Evolutionary conservation across 30 jellyfish, hydroid and myxozoan genomes (phyloP).

Genomic region (Nemopilema nomurai): DNA sequence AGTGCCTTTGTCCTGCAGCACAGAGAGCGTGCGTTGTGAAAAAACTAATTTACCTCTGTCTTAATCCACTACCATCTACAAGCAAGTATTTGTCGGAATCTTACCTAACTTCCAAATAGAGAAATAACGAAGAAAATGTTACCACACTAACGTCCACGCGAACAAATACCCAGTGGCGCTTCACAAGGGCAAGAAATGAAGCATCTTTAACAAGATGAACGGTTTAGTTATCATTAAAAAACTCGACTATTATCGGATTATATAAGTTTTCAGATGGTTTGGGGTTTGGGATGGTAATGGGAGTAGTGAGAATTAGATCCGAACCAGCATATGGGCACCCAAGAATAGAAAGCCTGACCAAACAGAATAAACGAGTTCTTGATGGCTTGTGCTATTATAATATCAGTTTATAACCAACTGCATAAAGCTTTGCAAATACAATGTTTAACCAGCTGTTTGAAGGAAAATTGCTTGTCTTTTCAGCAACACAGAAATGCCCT

Average conservation of each 20-base stretch:
- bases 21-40: no score
- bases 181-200: background rate
- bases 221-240: background rate
- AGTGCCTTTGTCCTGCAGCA: no score
- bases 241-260: no score
- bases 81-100: no score
- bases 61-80: no score
- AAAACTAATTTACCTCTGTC: no score
- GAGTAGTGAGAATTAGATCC: background rate
- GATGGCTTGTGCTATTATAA: background rate
- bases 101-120: no score
- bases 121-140: no score
- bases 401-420: background rate
- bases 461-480: conserved; percentile 1
- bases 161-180: no score
- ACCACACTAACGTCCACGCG: no score
- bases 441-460: conserved; percentile 47
- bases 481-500: background rate
- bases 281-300: background rate
- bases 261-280: no score
- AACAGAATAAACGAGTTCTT: no score
- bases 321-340: background rate
- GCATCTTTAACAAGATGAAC: background rate
- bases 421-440: conserved; percentile 2
- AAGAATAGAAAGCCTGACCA: background rate